Conservation (phyloP, 2,888 invertebrate genomes). For the Trileptium ribeirensis region DNA sequence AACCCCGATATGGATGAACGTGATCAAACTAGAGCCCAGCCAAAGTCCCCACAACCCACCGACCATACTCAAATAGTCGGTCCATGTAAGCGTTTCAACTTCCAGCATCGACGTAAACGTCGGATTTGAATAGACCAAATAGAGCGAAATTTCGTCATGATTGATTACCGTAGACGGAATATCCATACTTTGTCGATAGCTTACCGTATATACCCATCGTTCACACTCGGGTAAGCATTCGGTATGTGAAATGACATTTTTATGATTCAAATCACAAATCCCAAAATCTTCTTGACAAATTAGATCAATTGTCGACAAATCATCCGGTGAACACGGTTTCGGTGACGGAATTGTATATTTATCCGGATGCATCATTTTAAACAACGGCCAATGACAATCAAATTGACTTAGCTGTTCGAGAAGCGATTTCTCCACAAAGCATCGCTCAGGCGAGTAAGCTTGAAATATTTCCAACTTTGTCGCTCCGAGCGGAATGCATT, state of each 20-base stretch:
- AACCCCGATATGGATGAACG: neutral
- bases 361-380: neutral
- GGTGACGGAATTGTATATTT: neutral
- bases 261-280: neutral
- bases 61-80: neutral
- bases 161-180: neutral
- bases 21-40: neutral
- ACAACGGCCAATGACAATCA: neutral
- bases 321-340: neutral
- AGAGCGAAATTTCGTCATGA: neutral
- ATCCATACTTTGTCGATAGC: neutral
- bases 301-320: neutral
- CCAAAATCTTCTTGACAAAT: neutral
- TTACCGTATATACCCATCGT: neutral
- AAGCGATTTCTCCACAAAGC: neutral
- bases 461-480: neutral
- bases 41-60: neutral
- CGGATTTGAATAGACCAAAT: neutral
- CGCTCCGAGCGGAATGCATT: neutral
- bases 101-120: neutral
- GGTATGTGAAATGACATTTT: neutral
- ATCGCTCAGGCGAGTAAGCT: neutral
- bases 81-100: neutral
- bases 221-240: neutral
- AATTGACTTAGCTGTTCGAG: neutral